phyloP scores from a whole-genome alignment of 2,888 invertebrate species.

The Epirrita christyi region DNA sequence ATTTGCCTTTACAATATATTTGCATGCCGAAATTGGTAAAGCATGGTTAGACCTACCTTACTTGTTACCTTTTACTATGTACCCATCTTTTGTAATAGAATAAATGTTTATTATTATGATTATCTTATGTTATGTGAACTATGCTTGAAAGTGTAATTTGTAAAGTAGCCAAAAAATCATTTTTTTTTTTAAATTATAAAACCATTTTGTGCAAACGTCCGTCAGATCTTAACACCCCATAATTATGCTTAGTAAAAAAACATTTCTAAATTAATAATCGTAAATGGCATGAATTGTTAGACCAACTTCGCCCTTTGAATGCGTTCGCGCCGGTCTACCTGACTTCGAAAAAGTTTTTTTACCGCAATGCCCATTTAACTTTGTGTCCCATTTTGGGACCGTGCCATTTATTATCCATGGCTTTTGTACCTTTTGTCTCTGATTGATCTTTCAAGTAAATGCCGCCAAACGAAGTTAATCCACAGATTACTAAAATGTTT shows the following conservation, averaged over 20 bases:
- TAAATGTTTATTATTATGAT: too few relatives aligned
- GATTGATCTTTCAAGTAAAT: constrained; percentile 47
- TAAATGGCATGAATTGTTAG: constrained; percentile 45
- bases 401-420: constrained; percentile 65
- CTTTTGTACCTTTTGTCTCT: constrained; percentile 63
- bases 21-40: too few relatives aligned
- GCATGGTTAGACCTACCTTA: too few relatives aligned
- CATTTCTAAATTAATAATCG: constrained; percentile 46
- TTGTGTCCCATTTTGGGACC: constrained; percentile 57
- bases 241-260: constrained; percentile 49
- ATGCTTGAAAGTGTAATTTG: too few relatives aligned
- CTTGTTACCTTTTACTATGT: too few relatives aligned
- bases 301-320: constrained; percentile 40
- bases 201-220: constrained; percentile 18
- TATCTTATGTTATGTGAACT: too few relatives aligned
- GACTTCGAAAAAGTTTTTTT: constrained; percentile 51
- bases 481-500: constrained; percentile 16
- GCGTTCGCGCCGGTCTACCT: constrained; percentile 65
- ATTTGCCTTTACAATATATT: too few relatives aligned
- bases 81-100: too few relatives aligned
- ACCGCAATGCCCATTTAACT: constrained; percentile 58
- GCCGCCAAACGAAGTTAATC: constrained; percentile 52
- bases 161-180: not conserved
- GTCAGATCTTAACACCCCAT: constrained; percentile 37
- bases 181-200: not conserved